A percentile compares a stretch with the other conserved stretches of the same genome.
Conservation (phyloP, 2,797 vertebrate species). For the Characodon lateralis region DNA sequence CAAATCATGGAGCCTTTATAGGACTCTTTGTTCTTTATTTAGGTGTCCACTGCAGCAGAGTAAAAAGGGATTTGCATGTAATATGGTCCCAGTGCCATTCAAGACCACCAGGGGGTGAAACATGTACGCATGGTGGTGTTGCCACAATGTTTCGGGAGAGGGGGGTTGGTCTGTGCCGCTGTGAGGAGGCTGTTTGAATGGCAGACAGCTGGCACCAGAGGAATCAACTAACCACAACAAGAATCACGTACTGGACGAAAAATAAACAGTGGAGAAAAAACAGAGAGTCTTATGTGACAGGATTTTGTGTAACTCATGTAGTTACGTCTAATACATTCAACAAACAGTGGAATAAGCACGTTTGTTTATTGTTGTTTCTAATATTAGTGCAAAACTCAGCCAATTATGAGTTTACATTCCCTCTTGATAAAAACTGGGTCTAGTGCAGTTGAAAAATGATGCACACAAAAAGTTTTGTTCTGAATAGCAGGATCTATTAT, state of each 20-base stretch:
- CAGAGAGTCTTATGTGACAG: constrained; percentile 79
- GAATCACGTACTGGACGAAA: constrained; percentile 84
- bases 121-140: constrained; percentile 76
- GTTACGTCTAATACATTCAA: constrained; percentile 48
- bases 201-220: constrained; percentile 82
- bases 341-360: constrained; percentile 38
- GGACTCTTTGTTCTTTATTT: constrained; percentile 57
- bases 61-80: constrained; percentile 72
- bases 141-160: constrained; percentile 83
- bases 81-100: constrained; percentile 83
- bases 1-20: constrained; percentile 56
- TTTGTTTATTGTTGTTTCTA: constrained; percentile 1
- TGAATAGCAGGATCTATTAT: constrained; percentile 99
- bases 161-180: constrained; percentile 73
- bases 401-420: constrained; percentile 38
- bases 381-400: constrained; percentile 11
- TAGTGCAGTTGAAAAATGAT: constrained; percentile 54
- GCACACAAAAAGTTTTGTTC: constrained; percentile 80
- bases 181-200: constrained; percentile 83
- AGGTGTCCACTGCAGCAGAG: constrained; percentile 79
- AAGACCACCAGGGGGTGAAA: constrained; percentile 83
- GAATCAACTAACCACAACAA: constrained; percentile 84
- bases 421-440: constrained; percentile 28
- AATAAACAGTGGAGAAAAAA: constrained; percentile 83
- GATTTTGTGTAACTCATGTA: constrained; percentile 67